Base-by-base conservation (phyloP, 2,888 invertebrate species). In the Morpho achilles region DNA sequence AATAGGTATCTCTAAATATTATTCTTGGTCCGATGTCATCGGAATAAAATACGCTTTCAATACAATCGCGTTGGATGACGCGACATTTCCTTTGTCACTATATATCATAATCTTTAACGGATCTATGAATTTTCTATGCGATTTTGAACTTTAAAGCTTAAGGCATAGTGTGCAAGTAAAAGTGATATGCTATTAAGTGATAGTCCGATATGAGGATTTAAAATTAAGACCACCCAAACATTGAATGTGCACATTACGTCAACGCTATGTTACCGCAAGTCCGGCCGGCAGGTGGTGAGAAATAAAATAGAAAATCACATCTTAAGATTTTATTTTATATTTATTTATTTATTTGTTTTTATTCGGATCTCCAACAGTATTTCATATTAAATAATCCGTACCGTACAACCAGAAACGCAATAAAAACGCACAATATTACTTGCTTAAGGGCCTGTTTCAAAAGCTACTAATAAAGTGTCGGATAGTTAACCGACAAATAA, bases 181-280 rank as follows among this genome's bases (percentile, higher is more conserved):
- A 51, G 3, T 7, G 42, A n/a, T 10, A 22, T 45, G 32, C 32
- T 32, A 32, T 32, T 32, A 32, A 32, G 43, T 8, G 50, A 23
- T 61, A 54, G 51, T 67, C 62, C 68, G 62, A 65, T 69, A 65
- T 67, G 64, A 66, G 68, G 66, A 67, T 67, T 67, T 60, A 56
- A 61, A 64, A 72, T 71, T 69, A 70, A 69, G 80, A 82, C 80
- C 79, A 77, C 78, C 76, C 78, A 70, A 68, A 70, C 23, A 52
- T 72, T 77, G 77, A 82, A 81, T 78, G 67, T 67, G 66, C 68
- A 76, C 74, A 73, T 77, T 71, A 71, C 62, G 60, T 56, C 65
- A 67, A 65, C 71, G 72, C 73, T 65, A 72, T 75, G 75, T 72
- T 75, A 74, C 69, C 69, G 58, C 62, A 61, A 22, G 10, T 7